Base-by-base conservation (phyloP, 2,888 invertebrate species). In the Macrophya annulata region DNA sequence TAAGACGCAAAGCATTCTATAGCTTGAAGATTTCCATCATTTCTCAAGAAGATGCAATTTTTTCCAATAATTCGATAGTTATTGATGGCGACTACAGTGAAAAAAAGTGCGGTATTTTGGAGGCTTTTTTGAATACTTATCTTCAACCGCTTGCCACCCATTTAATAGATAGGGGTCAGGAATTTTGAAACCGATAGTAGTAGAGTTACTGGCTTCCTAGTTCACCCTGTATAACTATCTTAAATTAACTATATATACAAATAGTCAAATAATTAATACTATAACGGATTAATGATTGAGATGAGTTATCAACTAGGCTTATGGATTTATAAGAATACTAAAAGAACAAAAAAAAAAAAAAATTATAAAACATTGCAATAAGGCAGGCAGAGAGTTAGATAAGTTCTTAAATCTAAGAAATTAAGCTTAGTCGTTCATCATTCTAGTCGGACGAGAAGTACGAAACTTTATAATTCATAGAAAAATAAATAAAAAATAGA, bases 191-290 rank as follows among this genome's bases (percentile, higher is more conserved):
- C n/a, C n/a, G n/a, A n/a, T n/a, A n/a, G n/a, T n/a, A n/a, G n/a
- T n/a, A n/a, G n/a, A n/a, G n/a, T n/a, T n/a, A 62, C 62, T 12
- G 21, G 25, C 25, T 62, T 4, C 2, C 25, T 25, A 21, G 25
- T 25, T 6, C 68, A 68, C 17, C 68, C 68, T 74, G 45, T 74
- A 45, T 25, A 43, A 40, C 10, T 74, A 45, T 45, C 40, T 51
- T 55, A 17, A 77, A 77, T 77, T 37, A 51, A 37, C n/a, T 31
- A 59, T 62, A 51, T 31, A 62, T 43, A 81, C 62, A 81, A 15
- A 59, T 62, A 62, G 25, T 62, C 43, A 62, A 81, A 62, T 62
- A 21, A 51, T 77, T 77, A 81, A 81, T 59, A 81, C 81, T 81
- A 81, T 43, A 81, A 79, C 62, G 37, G 62, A 62, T 43, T 43